Conservation (phyloP, 2,888 invertebrate species). For the Cerastoderma edule region DNA sequence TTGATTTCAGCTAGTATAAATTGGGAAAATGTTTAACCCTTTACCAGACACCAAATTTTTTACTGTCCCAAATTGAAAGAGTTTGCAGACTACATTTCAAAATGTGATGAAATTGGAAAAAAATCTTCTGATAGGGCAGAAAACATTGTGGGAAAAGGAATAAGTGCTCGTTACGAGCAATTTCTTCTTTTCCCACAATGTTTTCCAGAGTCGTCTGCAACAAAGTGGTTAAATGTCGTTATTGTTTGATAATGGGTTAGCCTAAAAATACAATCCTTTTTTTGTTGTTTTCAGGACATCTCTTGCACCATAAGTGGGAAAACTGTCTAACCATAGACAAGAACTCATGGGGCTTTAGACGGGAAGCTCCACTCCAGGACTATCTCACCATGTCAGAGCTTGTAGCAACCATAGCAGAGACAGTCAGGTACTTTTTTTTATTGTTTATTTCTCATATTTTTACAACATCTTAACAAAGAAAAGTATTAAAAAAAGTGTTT, state of each 20-base stretch:
- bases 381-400: slow-evolving; percentile 85
- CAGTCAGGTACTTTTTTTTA: slow-evolving; percentile 73
- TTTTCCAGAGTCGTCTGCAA: background rate
- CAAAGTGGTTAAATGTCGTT: too few species aligned
- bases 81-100: background rate
- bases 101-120: background rate
- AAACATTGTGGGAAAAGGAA: background rate
- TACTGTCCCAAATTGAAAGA: too few species aligned
- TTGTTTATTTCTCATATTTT: background rate
- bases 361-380: slow-evolving; percentile 77
- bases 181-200: background rate
- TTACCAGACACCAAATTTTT: too few species aligned
- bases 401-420: slow-evolving; percentile 77
- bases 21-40: too few species aligned
- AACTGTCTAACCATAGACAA: slow-evolving; percentile 96
- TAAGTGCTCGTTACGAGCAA: background rate
- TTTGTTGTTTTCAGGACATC: slow-evolving; percentile 20
- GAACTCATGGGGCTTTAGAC: slow-evolving; percentile 86
- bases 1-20: too few species aligned
- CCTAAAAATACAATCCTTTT: too few species aligned
- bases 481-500: too few species aligned
- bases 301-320: slow-evolving; percentile 91
- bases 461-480: too few species aligned
- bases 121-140: background rate
- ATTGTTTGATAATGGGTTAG: too few species aligned